Evolutionary conservation across 2,113 vertebrate genomes (phyloP), one percentile per base, ranked within the genome.

Genomic region (Triplophysa tibetana): DNA sequence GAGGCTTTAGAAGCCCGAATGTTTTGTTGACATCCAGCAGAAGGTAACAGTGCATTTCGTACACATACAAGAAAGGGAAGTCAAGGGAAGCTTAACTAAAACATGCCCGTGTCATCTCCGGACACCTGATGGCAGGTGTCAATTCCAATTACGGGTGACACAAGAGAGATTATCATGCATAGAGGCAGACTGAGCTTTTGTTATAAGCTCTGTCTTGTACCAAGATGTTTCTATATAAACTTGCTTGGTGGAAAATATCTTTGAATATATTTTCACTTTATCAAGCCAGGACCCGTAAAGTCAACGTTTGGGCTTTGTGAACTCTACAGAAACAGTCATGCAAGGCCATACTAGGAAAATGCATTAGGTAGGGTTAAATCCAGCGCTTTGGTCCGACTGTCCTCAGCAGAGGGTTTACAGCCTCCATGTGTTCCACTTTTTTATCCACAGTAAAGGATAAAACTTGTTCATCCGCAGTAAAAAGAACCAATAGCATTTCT

Each of bases 71-170:
- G 77, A 24, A 70, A 38, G 6, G 6, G 29, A 3, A 56, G 81
- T 72, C 78, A 75, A 24, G 1, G 33, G 66, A 75, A 50, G 70
- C 77, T 16, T 16, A 9, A 75, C 81, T 68, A 43, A 75, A 58
- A 54, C 23, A 16, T 82, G 79, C 84, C 43, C 72, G 38, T 74
- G 72, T 81, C 79, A 67, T 2, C 70, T 78, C 82, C 85, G 92
- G 90, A 85, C 93, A 92, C 93, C 93, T 91, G 92, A 93, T 93
- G 92, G 86, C 88, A 85, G 76, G 85, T 93, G 94, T 92, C 94
- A 93, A 26, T 82, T 89, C 87, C 87, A 93, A 95, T 96, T 94
- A 96, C 67, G 62, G 38, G 86, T 85, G 89, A 17, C 3, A 56
- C 62, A 82, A 26, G 77, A 81, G 85, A 89, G 90, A 94, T 92